Percentiles rank a stretch among this genome's conserved stretches.
These are phyloP conservation scores for Rhynchotus rufescens DNA, from an alignment of 2,797 vertebrate species.

Conservation along the genomic window DNA sequence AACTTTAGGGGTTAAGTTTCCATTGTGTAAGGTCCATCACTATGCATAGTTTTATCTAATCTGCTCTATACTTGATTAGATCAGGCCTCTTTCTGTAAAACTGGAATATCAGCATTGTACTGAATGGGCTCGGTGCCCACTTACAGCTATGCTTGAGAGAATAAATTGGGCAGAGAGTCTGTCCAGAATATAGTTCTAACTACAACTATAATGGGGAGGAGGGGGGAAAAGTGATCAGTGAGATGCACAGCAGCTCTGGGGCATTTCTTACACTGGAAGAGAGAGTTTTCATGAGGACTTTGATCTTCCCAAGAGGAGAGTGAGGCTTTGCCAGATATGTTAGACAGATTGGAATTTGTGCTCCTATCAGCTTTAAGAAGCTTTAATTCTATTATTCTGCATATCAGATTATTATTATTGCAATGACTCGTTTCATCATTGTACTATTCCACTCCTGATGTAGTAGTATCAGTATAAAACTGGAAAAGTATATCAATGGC, in stretches of 20 bases:
- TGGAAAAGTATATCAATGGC: neutral
- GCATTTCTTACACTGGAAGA: neutral
- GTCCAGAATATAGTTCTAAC: neutral
- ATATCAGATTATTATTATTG: neutral
- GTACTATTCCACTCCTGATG: neutral
- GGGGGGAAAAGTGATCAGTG: neutral
- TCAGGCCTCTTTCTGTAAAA: conserved; percentile 25
- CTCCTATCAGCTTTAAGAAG: neutral
- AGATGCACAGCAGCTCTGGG: neutral
- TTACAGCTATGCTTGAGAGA: neutral
- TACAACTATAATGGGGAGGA: neutral
- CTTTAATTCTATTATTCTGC: neutral
- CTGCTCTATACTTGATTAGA: neutral
- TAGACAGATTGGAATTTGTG: neutral
- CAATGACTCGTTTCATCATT: neutral
- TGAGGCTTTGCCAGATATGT: neutral
- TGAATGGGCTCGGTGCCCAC: neutral
- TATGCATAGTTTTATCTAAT: neutral
- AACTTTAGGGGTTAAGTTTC: neutral
- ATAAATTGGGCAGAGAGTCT: neutral
- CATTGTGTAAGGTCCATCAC: neutral
- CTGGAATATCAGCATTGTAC: conserved; percentile 9
- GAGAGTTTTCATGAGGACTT: neutral
- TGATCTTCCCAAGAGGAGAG: neutral
- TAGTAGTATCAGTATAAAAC: neutral